Evolutionary conservation across 2,888 invertebrate genomes (phyloP), one percentile per base, ranked within the genome.

Genomic region (Eupithecia pulchellata): DNA sequence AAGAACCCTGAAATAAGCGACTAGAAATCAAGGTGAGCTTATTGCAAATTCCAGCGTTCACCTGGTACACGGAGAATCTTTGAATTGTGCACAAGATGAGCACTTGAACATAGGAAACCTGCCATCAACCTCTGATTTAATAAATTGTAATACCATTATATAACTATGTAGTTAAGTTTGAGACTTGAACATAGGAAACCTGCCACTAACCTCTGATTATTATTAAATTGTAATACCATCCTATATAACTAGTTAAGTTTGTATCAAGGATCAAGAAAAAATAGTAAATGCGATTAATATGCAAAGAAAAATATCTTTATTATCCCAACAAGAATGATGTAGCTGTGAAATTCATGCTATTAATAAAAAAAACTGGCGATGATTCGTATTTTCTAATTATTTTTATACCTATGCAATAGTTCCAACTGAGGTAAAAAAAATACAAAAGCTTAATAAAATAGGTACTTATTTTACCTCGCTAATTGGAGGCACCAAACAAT

Each of bases 31-130:
- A 91, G 91, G 42, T n/a, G 90, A 83, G 89, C 89, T 92, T 93
- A 93, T 93, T 93, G 92, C 91, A 88, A 90, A 93, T 92, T 93
- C 93, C 90, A 81, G 74, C 83, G 87, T 85, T 89, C 90, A 91
- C 91, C 89, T 91, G 20, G 2, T 86, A 82, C 84, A 32, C 32
- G 3, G 61, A 32, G 29, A 17, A 29, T 17, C 29, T 57, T 29
- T 8, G 57, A 29, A 29, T 2, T 14, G 29, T 47, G 0, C 9
- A 9, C 9, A 47, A 20, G 42, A n/a, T 47, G n/a, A 42, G 42
- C 9, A 9, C 42, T 47, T 8, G 42, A 47, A 47, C 9, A 42
- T n/a, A 42, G 42, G 8, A 42, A 42, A 42, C 8, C n/a, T 42
- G 8, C 17, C n/a, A 30, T 30, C 4, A 30, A 30, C 8, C 1